phyloP scores from a whole-genome alignment of 2,113 vertebrate genomes.

The Brachypteracias leptosomus region DNA sequence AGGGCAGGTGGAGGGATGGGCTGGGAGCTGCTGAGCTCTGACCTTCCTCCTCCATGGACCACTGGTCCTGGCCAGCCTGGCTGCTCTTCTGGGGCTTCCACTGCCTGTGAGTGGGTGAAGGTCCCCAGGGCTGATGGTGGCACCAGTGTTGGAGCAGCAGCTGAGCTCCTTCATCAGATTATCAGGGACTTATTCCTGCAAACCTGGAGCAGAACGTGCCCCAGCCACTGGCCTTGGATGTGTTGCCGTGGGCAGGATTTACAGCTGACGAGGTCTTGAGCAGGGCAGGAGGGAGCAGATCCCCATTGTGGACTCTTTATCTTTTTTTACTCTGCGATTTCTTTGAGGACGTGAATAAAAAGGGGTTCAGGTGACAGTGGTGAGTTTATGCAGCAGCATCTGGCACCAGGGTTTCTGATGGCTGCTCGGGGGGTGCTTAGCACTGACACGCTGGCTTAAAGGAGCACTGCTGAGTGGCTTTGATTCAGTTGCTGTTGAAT shows the following conservation, averaged over 20 bases:
- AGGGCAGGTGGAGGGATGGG: fast-evolving
- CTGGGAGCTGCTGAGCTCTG: neutral
- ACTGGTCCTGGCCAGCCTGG: neutral
- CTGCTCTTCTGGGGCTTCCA: neutral
- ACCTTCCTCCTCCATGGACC: fast-evolving
- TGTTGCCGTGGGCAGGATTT: neutral
- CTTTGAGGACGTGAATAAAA: neutral
- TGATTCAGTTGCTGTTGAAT: conserved; percentile 44
- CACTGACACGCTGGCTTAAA: neutral
- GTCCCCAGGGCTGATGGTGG: neutral
- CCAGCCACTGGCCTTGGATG: neutral
- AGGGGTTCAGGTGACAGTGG: neutral
- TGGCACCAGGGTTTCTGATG: conserved; percentile 15
- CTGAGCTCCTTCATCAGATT: neutral
- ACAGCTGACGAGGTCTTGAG: neutral
- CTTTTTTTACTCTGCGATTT: neutral
- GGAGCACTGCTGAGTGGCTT: conserved; percentile 37
- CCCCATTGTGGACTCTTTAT: fast-evolving
- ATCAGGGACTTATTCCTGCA: neutral
- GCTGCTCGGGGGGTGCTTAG: conserved; percentile 56
- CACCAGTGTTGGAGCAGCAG: neutral
- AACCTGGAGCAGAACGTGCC: fast-evolving
- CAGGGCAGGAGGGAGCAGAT: neutral
- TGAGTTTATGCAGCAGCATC: conserved; percentile 32
- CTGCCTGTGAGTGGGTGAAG: neutral